Evolutionary conservation across 2,797 vertebrate species (phyloP).

Genomic region (Cephalopachus bancanus): DNA sequence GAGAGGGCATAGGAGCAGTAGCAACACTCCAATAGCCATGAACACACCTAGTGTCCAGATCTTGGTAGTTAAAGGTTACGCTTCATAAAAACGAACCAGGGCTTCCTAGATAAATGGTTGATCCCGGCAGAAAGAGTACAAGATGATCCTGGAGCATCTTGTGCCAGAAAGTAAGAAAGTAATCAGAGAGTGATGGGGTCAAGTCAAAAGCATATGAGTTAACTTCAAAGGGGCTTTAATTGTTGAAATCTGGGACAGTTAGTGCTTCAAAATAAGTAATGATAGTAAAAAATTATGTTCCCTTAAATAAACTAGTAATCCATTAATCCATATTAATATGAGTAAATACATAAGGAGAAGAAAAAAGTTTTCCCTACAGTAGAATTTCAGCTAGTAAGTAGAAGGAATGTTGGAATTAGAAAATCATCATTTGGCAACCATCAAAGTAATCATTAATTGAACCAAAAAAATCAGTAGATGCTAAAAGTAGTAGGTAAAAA

Average conservation of each 20-base stretch:
- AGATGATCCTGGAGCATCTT: not conserved
- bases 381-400: not conserved
- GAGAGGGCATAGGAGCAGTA: not conserved
- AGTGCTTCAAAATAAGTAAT: slow-evolving; percentile 4
- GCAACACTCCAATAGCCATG: not conserved
- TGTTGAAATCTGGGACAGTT: not conserved
- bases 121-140: not conserved
- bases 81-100: not conserved
- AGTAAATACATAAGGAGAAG: not conserved
- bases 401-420: not conserved
- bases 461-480: not conserved
- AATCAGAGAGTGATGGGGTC: not conserved
- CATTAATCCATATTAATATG: not conserved
- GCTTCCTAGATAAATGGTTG: not conserved
- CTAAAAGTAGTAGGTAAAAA: not conserved
- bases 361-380: not conserved
- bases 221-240: not conserved
- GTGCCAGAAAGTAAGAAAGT: not conserved
- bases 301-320: not conserved
- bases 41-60: not conserved
- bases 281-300: not conserved
- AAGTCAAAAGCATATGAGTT: not conserved
- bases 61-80: not conserved
- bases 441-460: not conserved
- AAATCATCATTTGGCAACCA: not conserved